Conservation (phyloP, 30 jellyfish, hydroid and myxozoan species). For the Rhopilema esculentum region DNA sequence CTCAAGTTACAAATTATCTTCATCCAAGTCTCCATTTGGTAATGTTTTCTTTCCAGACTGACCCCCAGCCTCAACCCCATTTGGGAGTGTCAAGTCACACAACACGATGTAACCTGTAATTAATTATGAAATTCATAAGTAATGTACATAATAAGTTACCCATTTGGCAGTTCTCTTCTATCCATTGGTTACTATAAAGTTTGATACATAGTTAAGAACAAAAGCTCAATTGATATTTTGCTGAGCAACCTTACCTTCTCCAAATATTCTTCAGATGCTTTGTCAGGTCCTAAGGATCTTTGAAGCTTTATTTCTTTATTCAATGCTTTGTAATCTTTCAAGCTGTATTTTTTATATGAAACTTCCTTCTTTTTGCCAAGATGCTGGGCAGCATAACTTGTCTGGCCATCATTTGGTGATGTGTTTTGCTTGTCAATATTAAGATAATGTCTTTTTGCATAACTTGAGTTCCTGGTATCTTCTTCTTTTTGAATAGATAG, state of each 20-base stretch:
- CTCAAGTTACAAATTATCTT: too few relatives aligned
- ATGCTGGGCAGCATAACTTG: slow-evolving; percentile 68
- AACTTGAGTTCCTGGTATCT: slow-evolving; percentile 2
- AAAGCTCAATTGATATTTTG: too few relatives aligned
- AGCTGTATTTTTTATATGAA: slow-evolving; percentile 48
- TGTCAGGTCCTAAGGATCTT: slow-evolving; percentile 69
- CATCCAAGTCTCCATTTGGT: too few relatives aligned
- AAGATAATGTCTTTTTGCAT: slow-evolving; percentile 35
- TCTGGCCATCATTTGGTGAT: neutral
- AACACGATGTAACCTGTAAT: too few relatives aligned
- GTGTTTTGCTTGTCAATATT: neutral
- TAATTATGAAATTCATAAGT: too few relatives aligned
- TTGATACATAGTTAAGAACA: too few relatives aligned
- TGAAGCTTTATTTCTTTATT: slow-evolving; percentile 50
- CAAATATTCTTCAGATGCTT: slow-evolving; percentile 44
- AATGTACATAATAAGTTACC: too few relatives aligned
- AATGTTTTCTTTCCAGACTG: too few relatives aligned
- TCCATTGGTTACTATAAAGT: too few relatives aligned
- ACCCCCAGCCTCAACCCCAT: too few relatives aligned
- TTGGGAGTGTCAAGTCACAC: too few relatives aligned
- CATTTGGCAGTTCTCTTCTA: too few relatives aligned
- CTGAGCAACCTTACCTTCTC: slow-evolving; percentile 57
- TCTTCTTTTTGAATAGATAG: slow-evolving; percentile 5
- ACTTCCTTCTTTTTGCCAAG: slow-evolving; percentile 40
- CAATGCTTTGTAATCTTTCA: slow-evolving; percentile 54